Percentiles rank a stretch among this genome's conserved stretches.
These are phyloP conservation scores for Herpetotheres cachinnans DNA, from an alignment of 2,113 vertebrate genomes.

Conservation along the genomic window DNA sequence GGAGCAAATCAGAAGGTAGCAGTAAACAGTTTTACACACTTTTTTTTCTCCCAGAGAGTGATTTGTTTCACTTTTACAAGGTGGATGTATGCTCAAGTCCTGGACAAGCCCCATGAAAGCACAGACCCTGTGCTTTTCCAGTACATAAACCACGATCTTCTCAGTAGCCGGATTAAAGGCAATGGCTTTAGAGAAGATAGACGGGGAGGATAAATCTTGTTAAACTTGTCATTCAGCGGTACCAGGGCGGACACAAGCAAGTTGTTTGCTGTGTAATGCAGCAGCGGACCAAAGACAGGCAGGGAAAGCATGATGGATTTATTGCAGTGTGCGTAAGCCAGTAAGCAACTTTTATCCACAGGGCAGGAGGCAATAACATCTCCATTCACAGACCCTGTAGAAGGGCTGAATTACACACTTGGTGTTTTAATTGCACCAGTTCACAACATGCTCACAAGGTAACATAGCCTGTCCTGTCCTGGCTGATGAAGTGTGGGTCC, in stretches of 20 bases:
- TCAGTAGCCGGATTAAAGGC: neutral
- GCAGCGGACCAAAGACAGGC: accelerated
- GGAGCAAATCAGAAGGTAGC: neutral
- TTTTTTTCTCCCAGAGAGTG: neutral
- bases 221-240: neutral
- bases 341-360: neutral
- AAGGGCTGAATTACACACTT: neutral
- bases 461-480: neutral
- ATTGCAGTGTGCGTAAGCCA: neutral
- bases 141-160: neutral
- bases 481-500: neutral
- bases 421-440: neutral
- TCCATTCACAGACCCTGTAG: neutral
- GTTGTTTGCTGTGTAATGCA: neutral
- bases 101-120: neutral
- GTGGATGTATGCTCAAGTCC: neutral
- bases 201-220: neutral
- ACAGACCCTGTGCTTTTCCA: neutral
- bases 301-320: neutral
- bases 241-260: accelerated
- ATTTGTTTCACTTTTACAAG: neutral
- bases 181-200: neutral
- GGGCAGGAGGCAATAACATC: neutral
- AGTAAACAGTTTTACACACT: neutral
- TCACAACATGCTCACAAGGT: neutral